Percentiles rank a stretch among this genome's conserved stretches.
Evolutionary conservation across 2,797 vertebrate species (phyloP).

Genomic region (Hydrocynus forskahlii): DNA sequence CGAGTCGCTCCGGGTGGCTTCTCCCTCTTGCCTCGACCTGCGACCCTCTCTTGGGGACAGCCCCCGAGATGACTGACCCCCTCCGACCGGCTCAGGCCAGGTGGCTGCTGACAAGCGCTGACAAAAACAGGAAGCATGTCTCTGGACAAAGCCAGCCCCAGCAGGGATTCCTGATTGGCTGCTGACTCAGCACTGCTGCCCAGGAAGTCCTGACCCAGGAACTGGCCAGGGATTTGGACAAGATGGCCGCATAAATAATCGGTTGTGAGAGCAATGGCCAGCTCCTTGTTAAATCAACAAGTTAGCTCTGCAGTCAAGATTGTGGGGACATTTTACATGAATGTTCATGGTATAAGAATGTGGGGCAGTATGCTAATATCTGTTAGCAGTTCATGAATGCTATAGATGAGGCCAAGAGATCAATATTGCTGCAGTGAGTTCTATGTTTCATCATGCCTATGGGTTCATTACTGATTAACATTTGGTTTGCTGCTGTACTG

Average conservation of each 20-base stretch:
- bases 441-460: too few relatives aligned
- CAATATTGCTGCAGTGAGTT: too few relatives aligned
- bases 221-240: constrained; percentile 48
- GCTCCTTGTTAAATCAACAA: constrained; percentile 45
- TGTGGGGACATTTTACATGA: constrained; percentile 15
- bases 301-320: constrained; percentile 16
- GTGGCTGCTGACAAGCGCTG: constrained; percentile 61
- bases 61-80: constrained; percentile 47
- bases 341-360: constrained; percentile 8
- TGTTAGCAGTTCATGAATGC: neutral
- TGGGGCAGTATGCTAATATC: constrained; percentile 1
- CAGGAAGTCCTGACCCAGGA: constrained; percentile 54
- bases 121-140: constrained; percentile 59
- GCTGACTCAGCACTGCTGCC: constrained; percentile 57
- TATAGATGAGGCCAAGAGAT: neutral
- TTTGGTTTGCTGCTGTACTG: too few relatives aligned
- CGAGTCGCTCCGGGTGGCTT: constrained; percentile 46
- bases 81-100: constrained; percentile 51
- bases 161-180: constrained; percentile 51
- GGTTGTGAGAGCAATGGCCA: constrained; percentile 31
- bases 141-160: constrained; percentile 51
- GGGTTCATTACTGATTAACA: too few relatives aligned
- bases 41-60: constrained; percentile 55
- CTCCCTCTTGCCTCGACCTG: constrained; percentile 38
- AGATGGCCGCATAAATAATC: constrained; percentile 56